Evolutionary conservation across 2,888 invertebrate species (phyloP).

Genomic region (Fragum whitleyi): DNA sequence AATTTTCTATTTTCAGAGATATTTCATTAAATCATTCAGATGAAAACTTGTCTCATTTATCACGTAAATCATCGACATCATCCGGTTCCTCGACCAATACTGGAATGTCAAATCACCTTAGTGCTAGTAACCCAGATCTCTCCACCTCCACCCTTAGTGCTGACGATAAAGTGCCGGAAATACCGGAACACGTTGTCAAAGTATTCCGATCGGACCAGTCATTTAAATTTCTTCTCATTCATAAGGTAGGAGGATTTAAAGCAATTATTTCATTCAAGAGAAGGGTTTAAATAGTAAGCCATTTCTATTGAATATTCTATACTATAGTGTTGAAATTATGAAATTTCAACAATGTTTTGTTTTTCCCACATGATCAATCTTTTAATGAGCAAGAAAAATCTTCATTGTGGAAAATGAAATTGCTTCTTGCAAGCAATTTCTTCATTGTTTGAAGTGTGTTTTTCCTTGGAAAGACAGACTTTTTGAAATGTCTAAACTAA

Average conservation of each 20-base stretch:
- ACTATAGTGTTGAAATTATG: no score
- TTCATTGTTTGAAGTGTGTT: not conserved
- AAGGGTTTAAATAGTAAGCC: not conserved
- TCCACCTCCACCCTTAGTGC: conserved; percentile 67
- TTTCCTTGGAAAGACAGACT: not conserved
- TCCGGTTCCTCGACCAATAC: conserved; percentile 73
- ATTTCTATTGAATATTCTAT: not conserved
- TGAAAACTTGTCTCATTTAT: conserved; percentile 76
- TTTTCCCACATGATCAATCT: no score
- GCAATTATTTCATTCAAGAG: not conserved
- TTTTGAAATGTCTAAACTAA: no score
- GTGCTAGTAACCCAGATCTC: conserved; percentile 84
- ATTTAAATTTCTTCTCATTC: conserved; percentile 98
- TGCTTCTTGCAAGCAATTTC: not conserved
- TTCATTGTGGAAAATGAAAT: not conserved
- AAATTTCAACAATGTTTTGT: no score
- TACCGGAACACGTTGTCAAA: conserved; percentile 98
- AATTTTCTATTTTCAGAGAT: conserved; percentile 75
- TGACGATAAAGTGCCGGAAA: conserved; percentile 74
- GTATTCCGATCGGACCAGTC: conserved; percentile 97
- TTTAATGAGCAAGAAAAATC: no score
- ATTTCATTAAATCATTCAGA: conserved; percentile 78
- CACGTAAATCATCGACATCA: conserved; percentile 77
- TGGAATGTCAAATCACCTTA: conserved; percentile 76
- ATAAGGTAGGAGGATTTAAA: conserved; percentile 89